Base-by-base conservation (phyloP, 2,113 vertebrate genomes). In the Sterrhoptilus dennistouni region DNA sequence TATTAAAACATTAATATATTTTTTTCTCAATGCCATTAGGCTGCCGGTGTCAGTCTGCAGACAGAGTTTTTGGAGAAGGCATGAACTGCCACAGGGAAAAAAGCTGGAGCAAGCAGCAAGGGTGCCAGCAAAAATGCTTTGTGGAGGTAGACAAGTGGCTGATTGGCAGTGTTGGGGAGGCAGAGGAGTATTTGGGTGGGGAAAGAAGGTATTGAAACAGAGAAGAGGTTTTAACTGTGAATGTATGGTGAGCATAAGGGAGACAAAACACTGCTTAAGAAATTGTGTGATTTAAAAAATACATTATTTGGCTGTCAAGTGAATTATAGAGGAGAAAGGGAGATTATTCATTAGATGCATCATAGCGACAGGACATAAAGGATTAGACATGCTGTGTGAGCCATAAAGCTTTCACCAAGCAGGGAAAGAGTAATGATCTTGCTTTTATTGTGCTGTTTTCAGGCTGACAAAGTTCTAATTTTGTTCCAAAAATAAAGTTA, bases 261-360 rank as follows among this genome's bases (percentile, higher is more conserved):
- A 63, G 49, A 59, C 60, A 82, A 96, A 71, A 83, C 47, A 72
- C 44, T 53, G 64, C 66, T 89, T 93, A 56, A 81, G 90, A 89
- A 78, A 40, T 16, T 12, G 33, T 33, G 36, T 95, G 79, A 68
- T 80, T 90, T 87, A 40, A 71, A 92, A 87, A 94, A 49, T 47
- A 65, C 36, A 54, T 95, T 96, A 79, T 88, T 91, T 96, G 93
- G 68, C 68, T 94, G 79, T 94, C 81, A 91, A 85, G 75, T 70
- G 94, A 96, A 91, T 95, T 94, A 89, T 59, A 91, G 81, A 89
- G 87, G 83, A 87, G 69, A 90, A 93, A 80, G 53, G 69, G 85
- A 93, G 87, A 87, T 95, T 95, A 96, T 96, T 95, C 92, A 89
- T 94, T 93, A 84, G 90, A 94, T 94, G 81, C 80, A 78, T 95